A percentile compares a stretch with the other conserved stretches of the same genome.
Conservation (phyloP, 2,888 invertebrate genomes). For the Eristalis tenax region DNA sequence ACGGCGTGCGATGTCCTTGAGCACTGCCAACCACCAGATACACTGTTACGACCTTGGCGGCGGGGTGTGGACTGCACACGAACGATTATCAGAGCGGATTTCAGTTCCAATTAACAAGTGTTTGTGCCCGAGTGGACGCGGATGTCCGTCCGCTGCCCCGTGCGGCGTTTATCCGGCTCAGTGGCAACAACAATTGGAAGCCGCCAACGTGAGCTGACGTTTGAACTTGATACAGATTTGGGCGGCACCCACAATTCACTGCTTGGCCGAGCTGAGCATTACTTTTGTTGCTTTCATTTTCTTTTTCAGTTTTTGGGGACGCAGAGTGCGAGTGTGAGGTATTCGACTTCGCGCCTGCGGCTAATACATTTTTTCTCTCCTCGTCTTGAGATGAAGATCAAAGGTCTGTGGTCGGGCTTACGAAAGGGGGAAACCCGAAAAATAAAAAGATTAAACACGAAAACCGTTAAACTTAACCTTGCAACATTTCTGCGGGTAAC, state of each 20-base stretch:
- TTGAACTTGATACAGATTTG: constrained; percentile 41
- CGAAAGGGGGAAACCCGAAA: constrained; percentile 5
- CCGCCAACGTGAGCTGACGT: not conserved
- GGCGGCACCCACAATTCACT: not conserved
- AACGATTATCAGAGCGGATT: not conserved
- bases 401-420: not conserved
- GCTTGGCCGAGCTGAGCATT: not conserved
- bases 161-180: constrained; percentile 20
- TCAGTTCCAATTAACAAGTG: constrained; percentile 31
- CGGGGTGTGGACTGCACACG: constrained; percentile 49
- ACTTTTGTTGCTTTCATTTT: not conserved
- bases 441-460: constrained; percentile 31
- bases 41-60: constrained; percentile 52
- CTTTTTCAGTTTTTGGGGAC: not conserved
- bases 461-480: constrained; percentile 63
- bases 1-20: constrained; percentile 51
- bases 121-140: not conserved
- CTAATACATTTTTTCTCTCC: constrained; percentile 17
- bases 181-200: constrained; percentile 28
- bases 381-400: not conserved
- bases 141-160: not conserved
- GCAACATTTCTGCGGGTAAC: constrained; percentile 52
- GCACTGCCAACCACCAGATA: constrained; percentile 16
- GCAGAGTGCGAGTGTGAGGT: not conserved
- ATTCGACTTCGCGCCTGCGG: constrained; percentile 26